A percentile compares a stretch with the other conserved stretches of the same genome.
phyloP scores from a whole-genome alignment of 2,888 invertebrate genomes.

The Azorinus chamasolen region DNA sequence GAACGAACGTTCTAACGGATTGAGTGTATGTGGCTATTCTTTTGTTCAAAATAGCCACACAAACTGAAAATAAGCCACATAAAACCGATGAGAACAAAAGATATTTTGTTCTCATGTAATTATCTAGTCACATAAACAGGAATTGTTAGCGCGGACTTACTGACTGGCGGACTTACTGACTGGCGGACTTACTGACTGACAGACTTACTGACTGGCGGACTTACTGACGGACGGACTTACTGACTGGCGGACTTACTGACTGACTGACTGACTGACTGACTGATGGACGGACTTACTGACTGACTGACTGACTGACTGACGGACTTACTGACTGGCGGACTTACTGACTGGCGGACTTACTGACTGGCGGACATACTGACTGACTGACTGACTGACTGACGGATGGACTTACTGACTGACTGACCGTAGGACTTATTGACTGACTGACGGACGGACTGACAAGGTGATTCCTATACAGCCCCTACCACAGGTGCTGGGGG shows the following conservation, averaged over 20 bases:
- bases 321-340: conserved; percentile 6
- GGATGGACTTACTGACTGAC: conserved; percentile 8
- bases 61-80: too few relatives aligned
- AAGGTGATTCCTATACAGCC: too few relatives aligned
- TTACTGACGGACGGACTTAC: not conserved
- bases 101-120: too few relatives aligned
- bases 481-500: too few relatives aligned
- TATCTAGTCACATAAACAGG: too few relatives aligned
- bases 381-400: conserved; percentile 14
- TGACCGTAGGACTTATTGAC: conserved; percentile 6
- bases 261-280: conserved; percentile 14
- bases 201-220: conserved; percentile 3
- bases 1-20: too few relatives aligned
- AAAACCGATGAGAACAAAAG: too few relatives aligned
- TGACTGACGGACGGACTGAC: conserved; percentile 10
- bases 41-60: too few relatives aligned
- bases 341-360: conserved; percentile 6
- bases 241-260: conserved; percentile 3
- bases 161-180: conserved; percentile 1
- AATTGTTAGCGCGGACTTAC: too few relatives aligned
- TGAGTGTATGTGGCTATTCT: too few relatives aligned
- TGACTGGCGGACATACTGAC: conserved; percentile 9
- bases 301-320: conserved; percentile 14
- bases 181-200: conserved; percentile 3
- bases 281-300: conserved; percentile 8